phyloP scores from a whole-genome alignment of 2,888 invertebrate species.

The Diogma glabrata region DNA sequence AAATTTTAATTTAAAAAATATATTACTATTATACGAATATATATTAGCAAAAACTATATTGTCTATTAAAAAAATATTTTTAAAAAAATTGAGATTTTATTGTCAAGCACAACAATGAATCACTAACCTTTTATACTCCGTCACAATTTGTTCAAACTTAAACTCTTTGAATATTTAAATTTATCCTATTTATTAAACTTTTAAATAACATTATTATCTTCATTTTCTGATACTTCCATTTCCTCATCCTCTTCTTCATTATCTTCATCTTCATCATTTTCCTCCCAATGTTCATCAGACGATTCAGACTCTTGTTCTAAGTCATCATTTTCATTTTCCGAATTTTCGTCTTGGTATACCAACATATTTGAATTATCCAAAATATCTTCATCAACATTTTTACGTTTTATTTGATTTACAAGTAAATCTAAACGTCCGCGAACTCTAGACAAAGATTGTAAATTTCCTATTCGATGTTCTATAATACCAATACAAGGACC shows the following conservation, averaged over 20 bases:
- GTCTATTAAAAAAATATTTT: too few relatives aligned
- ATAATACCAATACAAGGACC: conserved; percentile 34
- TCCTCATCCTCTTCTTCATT: conserved; percentile 26
- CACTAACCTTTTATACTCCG: too few relatives aligned
- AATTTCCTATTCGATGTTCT: conserved; percentile 31
- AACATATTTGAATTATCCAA: conserved; percentile 28
- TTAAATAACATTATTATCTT: conserved; percentile 12
- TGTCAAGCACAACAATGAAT: too few relatives aligned
- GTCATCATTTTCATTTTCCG: conserved; percentile 10
- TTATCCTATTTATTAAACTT: too few relatives aligned
- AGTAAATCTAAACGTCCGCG: conserved; percentile 32
- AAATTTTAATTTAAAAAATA: too few relatives aligned
- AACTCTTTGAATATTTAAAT: too few relatives aligned
- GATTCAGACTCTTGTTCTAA: conserved; percentile 7
- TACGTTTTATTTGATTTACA: conserved; percentile 33
- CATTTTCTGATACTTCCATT: conserved; percentile 25
- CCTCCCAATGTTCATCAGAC: conserved; percentile 13
- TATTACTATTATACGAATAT: too few relatives aligned
- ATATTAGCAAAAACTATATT: too few relatives aligned
- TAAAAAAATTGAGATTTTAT: too few relatives aligned
- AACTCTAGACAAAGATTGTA: conserved; percentile 32
- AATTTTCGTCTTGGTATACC: conserved; percentile 31
- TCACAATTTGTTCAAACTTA: too few relatives aligned
- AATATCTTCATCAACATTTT: conserved; percentile 25
- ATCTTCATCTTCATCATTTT: conserved; percentile 13